A percentile compares a stretch with the other conserved stretches of the same genome.
Evolutionary conservation across 2,888 invertebrate species (phyloP).

Genomic region (Erannis defoliaria): DNA sequence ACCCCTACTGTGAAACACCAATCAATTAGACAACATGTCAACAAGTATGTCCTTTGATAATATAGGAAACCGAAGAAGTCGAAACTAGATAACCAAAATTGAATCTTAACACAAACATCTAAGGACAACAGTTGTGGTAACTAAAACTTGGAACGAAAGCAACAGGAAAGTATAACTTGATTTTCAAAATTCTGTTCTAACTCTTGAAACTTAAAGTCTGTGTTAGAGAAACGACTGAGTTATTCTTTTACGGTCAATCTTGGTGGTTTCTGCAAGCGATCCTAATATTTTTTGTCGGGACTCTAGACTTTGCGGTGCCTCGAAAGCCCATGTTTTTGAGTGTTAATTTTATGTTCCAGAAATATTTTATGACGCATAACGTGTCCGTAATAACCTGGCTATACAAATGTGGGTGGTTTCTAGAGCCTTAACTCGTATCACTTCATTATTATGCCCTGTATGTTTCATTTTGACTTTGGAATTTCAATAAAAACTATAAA

Average conservation of each 20-base stretch:
- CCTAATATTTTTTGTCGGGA: constrained; percentile 78
- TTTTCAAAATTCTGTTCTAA: constrained; percentile 53
- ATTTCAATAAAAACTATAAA: not conserved
- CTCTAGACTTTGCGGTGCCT: constrained; percentile 84
- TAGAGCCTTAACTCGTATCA: constrained; percentile 68
- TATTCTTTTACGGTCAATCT: constrained; percentile 60
- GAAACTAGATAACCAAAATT: constrained; percentile 61
- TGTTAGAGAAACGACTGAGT: constrained; percentile 32
- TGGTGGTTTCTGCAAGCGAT: constrained; percentile 78
- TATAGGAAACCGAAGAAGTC: constrained; percentile 65
- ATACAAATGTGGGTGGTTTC: constrained; percentile 85
- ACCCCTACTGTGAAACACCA: constrained; percentile 83
- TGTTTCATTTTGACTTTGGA: constrained; percentile 7
- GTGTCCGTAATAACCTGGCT: constrained; percentile 80
- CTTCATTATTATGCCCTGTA: constrained; percentile 71
- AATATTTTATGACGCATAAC: constrained; percentile 87
- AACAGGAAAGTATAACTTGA: constrained; percentile 46
- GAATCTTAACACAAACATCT: constrained; percentile 73
- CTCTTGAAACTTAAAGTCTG: constrained; percentile 40
- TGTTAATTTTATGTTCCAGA: constrained; percentile 86
- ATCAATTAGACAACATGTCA: constrained; percentile 87
- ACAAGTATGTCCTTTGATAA: constrained; percentile 85
- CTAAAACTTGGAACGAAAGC: constrained; percentile 55
- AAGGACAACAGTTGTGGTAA: constrained; percentile 64
- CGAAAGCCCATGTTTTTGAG: constrained; percentile 83